Percentiles rank a stretch among this genome's conserved stretches.
Conservation (phyloP, 2,797 vertebrate species). For the Pangasius larnaudii region DNA sequence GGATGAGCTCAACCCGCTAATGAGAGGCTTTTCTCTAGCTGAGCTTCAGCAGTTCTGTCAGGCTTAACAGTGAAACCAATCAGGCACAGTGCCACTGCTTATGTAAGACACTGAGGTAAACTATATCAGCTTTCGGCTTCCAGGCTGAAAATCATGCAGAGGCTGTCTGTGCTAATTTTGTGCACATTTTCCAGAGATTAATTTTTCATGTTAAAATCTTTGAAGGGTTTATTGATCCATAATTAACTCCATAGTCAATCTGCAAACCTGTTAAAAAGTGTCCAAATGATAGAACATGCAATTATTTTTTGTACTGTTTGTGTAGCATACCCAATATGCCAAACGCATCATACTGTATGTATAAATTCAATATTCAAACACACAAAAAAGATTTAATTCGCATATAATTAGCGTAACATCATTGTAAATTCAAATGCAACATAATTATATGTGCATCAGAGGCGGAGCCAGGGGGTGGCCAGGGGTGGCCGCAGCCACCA, state of each 20-base stretch:
- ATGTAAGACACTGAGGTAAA: not conserved
- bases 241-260: not conserved
- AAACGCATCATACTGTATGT: not conserved
- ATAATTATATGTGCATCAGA: no score
- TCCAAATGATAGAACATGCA: not conserved
- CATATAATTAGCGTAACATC: not conserved
- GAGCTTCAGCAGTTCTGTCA: conserved; percentile 28
- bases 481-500: no score
- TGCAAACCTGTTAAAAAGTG: not conserved
- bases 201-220: not conserved
- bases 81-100: not conserved
- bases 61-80: conserved; percentile 20
- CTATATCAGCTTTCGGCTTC: not conserved
- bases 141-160: not conserved
- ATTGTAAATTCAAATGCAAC: not conserved
- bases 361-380: not conserved
- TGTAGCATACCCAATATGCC: not conserved
- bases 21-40: conserved; percentile 33
- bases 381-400: not conserved
- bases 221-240: not conserved
- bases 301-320: not conserved
- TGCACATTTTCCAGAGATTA: no score
- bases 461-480: no score
- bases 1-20: conserved; percentile 9
- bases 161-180: not conserved